Conservation (phyloP, 2,113 vertebrate genomes). For the Delphinapterus leucas region DNA sequence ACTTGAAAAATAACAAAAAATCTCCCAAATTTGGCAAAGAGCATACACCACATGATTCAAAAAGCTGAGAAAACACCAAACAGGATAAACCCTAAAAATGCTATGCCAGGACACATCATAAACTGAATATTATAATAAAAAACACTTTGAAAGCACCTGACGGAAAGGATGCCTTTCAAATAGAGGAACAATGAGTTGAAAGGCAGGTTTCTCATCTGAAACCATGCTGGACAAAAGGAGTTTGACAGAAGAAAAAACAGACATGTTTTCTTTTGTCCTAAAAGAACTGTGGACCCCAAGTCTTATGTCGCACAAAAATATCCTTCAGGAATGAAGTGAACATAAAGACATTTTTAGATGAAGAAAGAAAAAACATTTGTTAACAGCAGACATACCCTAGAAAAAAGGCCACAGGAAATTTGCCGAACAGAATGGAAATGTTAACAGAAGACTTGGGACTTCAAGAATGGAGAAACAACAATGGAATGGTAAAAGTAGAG, state of each 20-base stretch:
- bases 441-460: not conserved
- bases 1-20: not conserved
- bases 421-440: not conserved
- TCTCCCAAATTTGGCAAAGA: not conserved
- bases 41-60: not conserved
- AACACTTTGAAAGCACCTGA: not conserved
- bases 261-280: not conserved
- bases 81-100: not conserved
- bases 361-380: not conserved
- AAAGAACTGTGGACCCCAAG: not conserved
- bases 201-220: not conserved
- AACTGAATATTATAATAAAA: not conserved
- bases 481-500: not conserved
- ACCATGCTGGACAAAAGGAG: not conserved
- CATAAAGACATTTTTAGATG: not conserved
- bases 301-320: not conserved
- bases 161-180: not conserved
- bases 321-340: not conserved
- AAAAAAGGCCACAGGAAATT: not conserved
- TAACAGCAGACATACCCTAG: not conserved
- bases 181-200: not conserved
- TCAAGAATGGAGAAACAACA: not conserved
- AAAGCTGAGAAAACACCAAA: not conserved
- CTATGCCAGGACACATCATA: not conserved
- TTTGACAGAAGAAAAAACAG: not conserved